A percentile compares a stretch with the other conserved stretches of the same genome.
These are phyloP conservation scores for Bubo blakistoni DNA, from an alignment of 2,113 vertebrate genomes.

Conservation along the genomic window DNA sequence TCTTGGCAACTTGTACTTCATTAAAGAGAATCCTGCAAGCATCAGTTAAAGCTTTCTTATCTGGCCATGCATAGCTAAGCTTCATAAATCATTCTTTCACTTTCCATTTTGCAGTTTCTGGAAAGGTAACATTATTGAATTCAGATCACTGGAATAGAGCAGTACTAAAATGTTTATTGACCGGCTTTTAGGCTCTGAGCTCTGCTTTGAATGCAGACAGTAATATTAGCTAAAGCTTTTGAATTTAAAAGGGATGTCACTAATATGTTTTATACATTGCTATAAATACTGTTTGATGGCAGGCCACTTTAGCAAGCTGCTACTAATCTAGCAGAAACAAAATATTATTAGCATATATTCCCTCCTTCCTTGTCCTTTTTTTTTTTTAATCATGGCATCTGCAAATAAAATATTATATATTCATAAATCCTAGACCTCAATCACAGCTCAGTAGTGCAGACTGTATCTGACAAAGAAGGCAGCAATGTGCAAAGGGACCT, in stretches of 20 bases:
- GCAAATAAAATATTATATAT: constrained; percentile 22
- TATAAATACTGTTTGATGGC: constrained; percentile 58
- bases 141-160: constrained; percentile 73
- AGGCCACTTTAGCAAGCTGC: constrained; percentile 37
- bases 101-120: constrained; percentile 74
- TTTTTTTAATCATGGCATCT: not conserved
- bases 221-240: constrained; percentile 68
- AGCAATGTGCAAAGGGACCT: not conserved
- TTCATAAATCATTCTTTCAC: constrained; percentile 84
- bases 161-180: constrained; percentile 79
- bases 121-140: constrained; percentile 79
- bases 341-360: constrained; percentile 25
- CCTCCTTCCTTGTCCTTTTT: not conserved
- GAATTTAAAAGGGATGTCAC: constrained; percentile 62
- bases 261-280: constrained; percentile 52
- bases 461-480: not conserved
- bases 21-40: constrained; percentile 78
- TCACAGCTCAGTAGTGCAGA: not conserved
- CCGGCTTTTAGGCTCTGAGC: constrained; percentile 64
- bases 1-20: constrained; percentile 81
- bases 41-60: constrained; percentile 80
- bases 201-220: constrained; percentile 64
- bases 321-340: constrained; percentile 38
- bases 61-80: constrained; percentile 74
- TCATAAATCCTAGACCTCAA: not conserved